Conservation (phyloP, 2,888 invertebrate species). For the Cacoxenus indagator region DNA sequence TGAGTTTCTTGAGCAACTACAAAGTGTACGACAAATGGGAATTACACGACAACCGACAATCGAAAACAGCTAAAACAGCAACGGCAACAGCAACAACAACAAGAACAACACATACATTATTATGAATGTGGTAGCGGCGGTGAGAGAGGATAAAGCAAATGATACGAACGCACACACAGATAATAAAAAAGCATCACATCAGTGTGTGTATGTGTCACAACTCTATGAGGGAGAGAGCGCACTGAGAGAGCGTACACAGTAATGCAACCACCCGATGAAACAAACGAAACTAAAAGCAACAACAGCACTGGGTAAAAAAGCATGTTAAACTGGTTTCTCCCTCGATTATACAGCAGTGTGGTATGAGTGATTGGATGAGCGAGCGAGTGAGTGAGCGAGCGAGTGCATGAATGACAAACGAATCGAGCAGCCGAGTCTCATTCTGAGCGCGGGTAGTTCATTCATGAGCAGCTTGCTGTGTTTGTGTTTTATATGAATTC, state of each 20-base stretch:
- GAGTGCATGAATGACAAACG: slow-evolving; percentile 1
- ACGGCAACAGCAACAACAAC: slow-evolving; percentile 40
- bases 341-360: neutral
- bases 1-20: slow-evolving; percentile 70
- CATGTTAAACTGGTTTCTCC: slow-evolving; percentile 22
- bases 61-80: slow-evolving; percentile 61
- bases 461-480: neutral
- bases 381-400: neutral
- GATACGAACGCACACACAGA: slow-evolving; percentile 23
- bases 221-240: neutral
- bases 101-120: slow-evolving; percentile 36
- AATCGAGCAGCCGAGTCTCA: neutral
- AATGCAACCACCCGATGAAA: slow-evolving; percentile 27
- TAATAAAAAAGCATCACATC: slow-evolving; percentile 21
- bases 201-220: too few species aligned
- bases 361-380: neutral
- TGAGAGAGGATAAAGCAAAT: neutral
- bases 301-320: slow-evolving; percentile 15
- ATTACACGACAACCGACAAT: slow-evolving; percentile 69
- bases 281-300: slow-evolving; percentile 35
- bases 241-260: slow-evolving; percentile 23
- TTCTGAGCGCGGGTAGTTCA: neutral
- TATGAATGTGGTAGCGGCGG: slow-evolving; percentile 30
- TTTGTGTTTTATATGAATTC: neutral
- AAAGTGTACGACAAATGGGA: slow-evolving; percentile 70